phyloP scores from a whole-genome alignment of 2,888 invertebrate genomes.

The Tipula lateralis region DNA sequence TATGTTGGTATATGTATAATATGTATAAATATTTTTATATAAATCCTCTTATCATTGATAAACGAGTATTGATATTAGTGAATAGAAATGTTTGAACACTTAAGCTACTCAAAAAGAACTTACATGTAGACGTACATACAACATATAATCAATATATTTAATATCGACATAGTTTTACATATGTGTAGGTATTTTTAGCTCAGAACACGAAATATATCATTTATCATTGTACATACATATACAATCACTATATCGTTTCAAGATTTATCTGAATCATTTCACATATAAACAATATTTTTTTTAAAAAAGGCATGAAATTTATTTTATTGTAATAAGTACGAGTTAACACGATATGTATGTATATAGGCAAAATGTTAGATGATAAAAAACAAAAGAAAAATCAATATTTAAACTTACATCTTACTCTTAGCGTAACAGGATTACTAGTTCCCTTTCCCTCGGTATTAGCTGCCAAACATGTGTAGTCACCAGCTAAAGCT shows the following conservation, averaged over 20 bases:
- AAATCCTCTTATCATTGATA: no score
- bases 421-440: constrained; percentile 62
- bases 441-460: constrained; percentile 77
- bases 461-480: constrained; percentile 77
- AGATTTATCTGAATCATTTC: background rate
- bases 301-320: background rate
- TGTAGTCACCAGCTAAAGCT: constrained; percentile 80
- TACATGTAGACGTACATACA: background rate
- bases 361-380: background rate
- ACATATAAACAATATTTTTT: background rate
- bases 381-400: background rate
- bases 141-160: background rate
- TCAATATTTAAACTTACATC: constrained; percentile 58
- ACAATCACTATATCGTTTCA: background rate
- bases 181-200: background rate
- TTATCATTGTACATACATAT: background rate
- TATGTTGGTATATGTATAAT: no score
- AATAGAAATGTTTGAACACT: background rate
- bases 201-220: background rate
- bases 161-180: background rate
- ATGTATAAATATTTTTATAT: no score
- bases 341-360: no score
- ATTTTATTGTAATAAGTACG: background rate
- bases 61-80: background rate
- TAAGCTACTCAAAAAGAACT: background rate